phyloP scores from a whole-genome alignment of 2,113 vertebrate genomes.

The Callospermophilus lateralis region DNA sequence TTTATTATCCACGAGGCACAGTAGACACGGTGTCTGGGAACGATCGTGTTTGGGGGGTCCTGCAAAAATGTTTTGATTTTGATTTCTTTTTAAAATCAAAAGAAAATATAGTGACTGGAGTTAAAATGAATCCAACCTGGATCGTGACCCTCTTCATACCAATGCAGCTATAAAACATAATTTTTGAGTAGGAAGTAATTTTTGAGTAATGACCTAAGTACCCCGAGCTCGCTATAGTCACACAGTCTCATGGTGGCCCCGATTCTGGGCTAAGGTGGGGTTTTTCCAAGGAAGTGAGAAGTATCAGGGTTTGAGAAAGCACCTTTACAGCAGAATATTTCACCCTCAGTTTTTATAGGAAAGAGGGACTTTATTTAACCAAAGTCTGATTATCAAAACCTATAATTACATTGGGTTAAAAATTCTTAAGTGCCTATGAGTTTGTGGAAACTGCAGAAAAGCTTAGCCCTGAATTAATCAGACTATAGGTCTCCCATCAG shows the following conservation, averaged over 20 bases:
- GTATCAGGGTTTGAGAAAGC: slow-evolving; percentile 84
- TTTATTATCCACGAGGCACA: background rate
- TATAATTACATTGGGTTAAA: slow-evolving; percentile 98
- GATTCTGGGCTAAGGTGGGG: background rate
- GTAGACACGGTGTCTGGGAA: no score
- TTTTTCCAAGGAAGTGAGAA: slow-evolving; percentile 51
- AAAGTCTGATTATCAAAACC: slow-evolving; percentile 93
- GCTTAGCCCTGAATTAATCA: slow-evolving; percentile 95
- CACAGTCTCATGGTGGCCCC: rapidly evolving
- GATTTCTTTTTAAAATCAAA: background rate
- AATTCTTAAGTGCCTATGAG: slow-evolving; percentile 94
- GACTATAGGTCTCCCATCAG: slow-evolving; percentile 87
- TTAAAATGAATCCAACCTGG: background rate
- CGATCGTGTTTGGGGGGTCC: background rate
- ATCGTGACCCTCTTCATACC: background rate
- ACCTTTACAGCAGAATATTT: slow-evolving; percentile 91
- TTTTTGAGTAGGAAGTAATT: background rate
- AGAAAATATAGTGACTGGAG: background rate
- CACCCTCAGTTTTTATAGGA: slow-evolving; percentile 95
- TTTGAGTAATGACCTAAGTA: background rate
- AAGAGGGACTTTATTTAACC: slow-evolving; percentile 93
- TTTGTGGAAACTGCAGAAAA: slow-evolving; percentile 90
- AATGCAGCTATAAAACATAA: no score
- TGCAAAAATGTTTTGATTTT: background rate
- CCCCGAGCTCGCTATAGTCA: rapidly evolving